Percentiles rank a stretch among this genome's conserved stretches.
Conservation (phyloP, 2,888 invertebrate species). For the Allophyes oxyacanthae region DNA sequence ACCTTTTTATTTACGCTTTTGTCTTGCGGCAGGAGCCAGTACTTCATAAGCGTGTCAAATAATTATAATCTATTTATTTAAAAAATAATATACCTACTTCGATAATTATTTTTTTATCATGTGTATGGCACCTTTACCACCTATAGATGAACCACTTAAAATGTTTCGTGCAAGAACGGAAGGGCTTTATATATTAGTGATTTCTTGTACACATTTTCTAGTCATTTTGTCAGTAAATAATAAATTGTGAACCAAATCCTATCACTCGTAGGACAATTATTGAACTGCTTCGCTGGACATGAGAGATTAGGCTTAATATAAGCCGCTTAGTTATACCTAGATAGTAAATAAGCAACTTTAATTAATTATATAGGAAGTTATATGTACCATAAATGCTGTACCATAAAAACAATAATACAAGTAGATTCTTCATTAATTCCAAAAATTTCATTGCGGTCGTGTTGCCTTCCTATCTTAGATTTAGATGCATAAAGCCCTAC, state of each 20-base stretch:
- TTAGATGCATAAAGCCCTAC: slow-evolving; percentile 9
- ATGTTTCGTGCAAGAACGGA: too few species aligned
- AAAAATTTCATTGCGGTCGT: slow-evolving; percentile 23
- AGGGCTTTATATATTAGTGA: slow-evolving; percentile 25
- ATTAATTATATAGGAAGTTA: slow-evolving; percentile 40
- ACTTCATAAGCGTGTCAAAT: too few species aligned
- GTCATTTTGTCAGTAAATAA: slow-evolving; percentile 44
- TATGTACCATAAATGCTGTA: slow-evolving; percentile 66
- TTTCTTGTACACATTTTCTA: slow-evolving; percentile 48
- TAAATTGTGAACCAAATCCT: slow-evolving; percentile 18
- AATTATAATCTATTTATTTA: too few species aligned
- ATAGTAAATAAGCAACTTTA: slow-evolving; percentile 50
- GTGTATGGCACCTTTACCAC: too few species aligned
- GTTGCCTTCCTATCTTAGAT: slow-evolving; percentile 30
- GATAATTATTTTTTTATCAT: too few species aligned
- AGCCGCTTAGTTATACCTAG: slow-evolving; percentile 56
- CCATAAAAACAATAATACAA: slow-evolving; percentile 71
- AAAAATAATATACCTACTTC: too few species aligned
- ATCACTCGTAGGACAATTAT: slow-evolving; percentile 25
- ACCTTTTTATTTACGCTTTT: too few species aligned
- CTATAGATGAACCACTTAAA: too few species aligned
- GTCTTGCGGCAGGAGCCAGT: too few species aligned
- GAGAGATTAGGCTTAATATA: slow-evolving; percentile 58
- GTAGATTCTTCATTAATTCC: slow-evolving; percentile 52
- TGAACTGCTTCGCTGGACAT: slow-evolving; percentile 50